Evolutionary conservation across 2,888 invertebrate genomes (phyloP).

Genomic region (Cantharis nigra): DNA sequence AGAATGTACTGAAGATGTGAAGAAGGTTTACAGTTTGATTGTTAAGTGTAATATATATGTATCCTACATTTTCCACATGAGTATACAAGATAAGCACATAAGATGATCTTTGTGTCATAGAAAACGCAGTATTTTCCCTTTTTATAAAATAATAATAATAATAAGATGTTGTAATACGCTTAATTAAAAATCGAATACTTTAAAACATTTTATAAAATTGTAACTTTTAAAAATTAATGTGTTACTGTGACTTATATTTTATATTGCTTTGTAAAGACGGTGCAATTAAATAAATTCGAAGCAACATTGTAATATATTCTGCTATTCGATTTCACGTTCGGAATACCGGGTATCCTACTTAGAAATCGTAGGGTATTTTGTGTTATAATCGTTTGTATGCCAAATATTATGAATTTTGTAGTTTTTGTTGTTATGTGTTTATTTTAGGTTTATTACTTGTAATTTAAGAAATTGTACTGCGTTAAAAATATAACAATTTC

Average conservation of each 20-base stretch:
- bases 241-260: background rate
- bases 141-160: background rate
- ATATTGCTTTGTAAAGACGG: background rate
- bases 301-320: background rate
- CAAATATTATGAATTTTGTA: background rate
- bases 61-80: background rate
- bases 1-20: background rate
- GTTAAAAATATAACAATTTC: slow-evolving; percentile 10
- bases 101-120: background rate
- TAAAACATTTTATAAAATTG: background rate
- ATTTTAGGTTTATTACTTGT: background rate
- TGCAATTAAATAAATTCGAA: slow-evolving; percentile 11
- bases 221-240: background rate
- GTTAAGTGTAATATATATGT: slow-evolving; percentile 3
- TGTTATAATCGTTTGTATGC: slow-evolving; percentile 1
- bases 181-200: slow-evolving; percentile 2
- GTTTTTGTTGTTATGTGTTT: background rate
- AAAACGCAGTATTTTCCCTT: background rate
- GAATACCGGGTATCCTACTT: slow-evolving; percentile 49
- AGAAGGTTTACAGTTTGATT: background rate
- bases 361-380: slow-evolving; percentile 31
- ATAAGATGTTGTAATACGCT: background rate
- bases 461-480: slow-evolving; percentile 3
- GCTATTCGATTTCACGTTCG: slow-evolving; percentile 40
- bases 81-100: background rate